Conservation (phyloP, 1,140 invertebrate genomes). For the Brachystomella parvula region DNA sequence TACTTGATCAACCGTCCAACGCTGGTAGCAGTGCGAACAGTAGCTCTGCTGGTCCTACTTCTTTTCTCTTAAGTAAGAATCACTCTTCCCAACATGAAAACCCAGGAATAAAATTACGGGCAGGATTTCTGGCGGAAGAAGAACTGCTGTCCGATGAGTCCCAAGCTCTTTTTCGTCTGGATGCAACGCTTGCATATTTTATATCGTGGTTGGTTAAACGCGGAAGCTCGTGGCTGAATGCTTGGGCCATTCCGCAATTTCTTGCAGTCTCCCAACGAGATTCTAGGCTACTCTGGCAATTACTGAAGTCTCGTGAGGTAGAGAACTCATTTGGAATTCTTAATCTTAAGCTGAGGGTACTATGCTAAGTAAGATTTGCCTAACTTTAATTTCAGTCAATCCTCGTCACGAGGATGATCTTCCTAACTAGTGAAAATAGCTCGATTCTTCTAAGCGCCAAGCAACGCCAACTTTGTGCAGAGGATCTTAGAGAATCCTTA, state of each 20-base stretch:
- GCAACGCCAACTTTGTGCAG: constrained; percentile 33
- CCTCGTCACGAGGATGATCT: constrained; percentile 28
- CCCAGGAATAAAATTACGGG: not conserved
- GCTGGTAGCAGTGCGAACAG: too few relatives aligned
- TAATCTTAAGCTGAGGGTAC: not conserved
- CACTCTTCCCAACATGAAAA: too few relatives aligned
- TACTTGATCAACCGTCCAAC: too few relatives aligned
- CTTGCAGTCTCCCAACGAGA: constrained; percentile 35
- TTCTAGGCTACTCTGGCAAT: constrained; percentile 22
- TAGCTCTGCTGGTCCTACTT: too few relatives aligned
- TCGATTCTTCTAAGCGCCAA: constrained; percentile 30
- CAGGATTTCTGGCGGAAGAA: constrained; percentile 16
- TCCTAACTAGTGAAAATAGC: constrained; percentile 23
- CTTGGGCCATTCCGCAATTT: constrained; percentile 34
- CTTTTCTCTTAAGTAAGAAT: too few relatives aligned
- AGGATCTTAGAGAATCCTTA: constrained; percentile 24
- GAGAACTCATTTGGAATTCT: not conserved
- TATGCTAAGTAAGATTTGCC: not conserved
- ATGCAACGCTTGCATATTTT: constrained; percentile 33
- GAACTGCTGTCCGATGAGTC: constrained; percentile 30
- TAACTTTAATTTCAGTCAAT: constrained; percentile 19
- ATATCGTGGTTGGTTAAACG: constrained; percentile 28
- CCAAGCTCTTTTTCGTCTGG: constrained; percentile 31
- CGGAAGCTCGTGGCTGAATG: constrained; percentile 33
- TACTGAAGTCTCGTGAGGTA: constrained; percentile 23